Evolutionary conservation across 2,113 vertebrate species (phyloP).

Genomic region (Electrona antarctica): DNA sequence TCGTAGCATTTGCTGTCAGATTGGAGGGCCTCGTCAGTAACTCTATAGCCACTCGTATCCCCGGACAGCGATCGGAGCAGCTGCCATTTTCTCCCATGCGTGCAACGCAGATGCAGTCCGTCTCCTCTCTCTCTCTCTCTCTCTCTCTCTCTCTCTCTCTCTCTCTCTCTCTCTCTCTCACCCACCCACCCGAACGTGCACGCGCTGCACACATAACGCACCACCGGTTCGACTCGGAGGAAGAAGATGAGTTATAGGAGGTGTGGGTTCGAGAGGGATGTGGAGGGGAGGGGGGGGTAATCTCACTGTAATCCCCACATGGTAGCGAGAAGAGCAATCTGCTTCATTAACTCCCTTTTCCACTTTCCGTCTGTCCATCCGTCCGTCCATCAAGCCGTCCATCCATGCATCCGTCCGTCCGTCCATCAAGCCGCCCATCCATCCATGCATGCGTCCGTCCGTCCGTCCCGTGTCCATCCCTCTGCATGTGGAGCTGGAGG

Average conservation of each 20-base stretch:
- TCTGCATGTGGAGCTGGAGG: constrained; percentile 13
- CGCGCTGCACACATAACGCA: too few relatives aligned
- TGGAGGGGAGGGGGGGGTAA: constrained; percentile 54
- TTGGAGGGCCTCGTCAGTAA: constrained; percentile 35
- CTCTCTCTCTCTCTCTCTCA: neutral
- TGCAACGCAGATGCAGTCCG: constrained; percentile 29
- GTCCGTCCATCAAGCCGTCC: constrained; percentile 48
- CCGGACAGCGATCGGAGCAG: constrained; percentile 51
- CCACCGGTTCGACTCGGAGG: too few relatives aligned
- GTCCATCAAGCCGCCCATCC: constrained; percentile 44
- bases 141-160: constrained; percentile 28
- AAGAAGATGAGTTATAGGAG: neutral
- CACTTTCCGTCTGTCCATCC: constrained; percentile 30
- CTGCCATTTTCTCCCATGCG: constrained; percentile 26
- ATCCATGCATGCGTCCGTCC: constrained; percentile 34
- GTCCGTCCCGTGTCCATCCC: neutral
- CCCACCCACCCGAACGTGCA: too few relatives aligned
- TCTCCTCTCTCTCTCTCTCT: constrained; percentile 41
- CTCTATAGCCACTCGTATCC: constrained; percentile 1
- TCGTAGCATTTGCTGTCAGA: constrained; percentile 43
- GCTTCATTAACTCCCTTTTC: constrained; percentile 66
- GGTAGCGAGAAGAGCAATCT: constrained; percentile 56
- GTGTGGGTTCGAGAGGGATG: neutral
- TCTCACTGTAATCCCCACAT: constrained; percentile 64
- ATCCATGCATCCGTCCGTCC: constrained; percentile 46